phyloP scores from a whole-genome alignment of 2,113 vertebrate species.

The Hirundichthys speculiger region DNA sequence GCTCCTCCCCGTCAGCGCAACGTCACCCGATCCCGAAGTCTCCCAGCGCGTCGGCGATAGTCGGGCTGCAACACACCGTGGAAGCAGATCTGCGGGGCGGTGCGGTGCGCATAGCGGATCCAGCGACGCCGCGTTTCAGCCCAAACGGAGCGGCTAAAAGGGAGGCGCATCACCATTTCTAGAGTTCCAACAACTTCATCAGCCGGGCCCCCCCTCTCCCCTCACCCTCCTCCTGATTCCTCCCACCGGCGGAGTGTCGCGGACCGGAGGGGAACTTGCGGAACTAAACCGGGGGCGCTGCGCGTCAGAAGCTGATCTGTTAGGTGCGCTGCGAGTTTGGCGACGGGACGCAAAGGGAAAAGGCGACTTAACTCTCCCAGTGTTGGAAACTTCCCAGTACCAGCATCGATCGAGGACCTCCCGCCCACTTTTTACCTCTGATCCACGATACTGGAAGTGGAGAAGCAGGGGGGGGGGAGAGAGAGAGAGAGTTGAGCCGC shows the following conservation, averaged over 20 bases:
- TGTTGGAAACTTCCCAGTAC: slow-evolving; percentile 66
- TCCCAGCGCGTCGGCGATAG: slow-evolving; percentile 59
- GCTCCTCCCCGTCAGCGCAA: slow-evolving; percentile 73
- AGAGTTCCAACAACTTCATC: slow-evolving; percentile 56
- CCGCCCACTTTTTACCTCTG: slow-evolving; percentile 66
- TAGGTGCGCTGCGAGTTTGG: slow-evolving; percentile 24
- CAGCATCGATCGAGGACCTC: slow-evolving; percentile 73
- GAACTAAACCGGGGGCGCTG: slow-evolving; percentile 30
- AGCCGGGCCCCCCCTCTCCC: neutral
- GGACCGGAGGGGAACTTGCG: slow-evolving; percentile 29
- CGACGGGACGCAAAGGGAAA: neutral
- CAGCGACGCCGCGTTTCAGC: slow-evolving; percentile 29
- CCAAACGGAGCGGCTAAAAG: neutral
- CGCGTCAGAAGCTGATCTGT: slow-evolving; percentile 30
- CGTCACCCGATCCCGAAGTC: slow-evolving; percentile 77
- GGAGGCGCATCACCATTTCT: slow-evolving; percentile 17
- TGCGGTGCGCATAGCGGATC: slow-evolving; percentile 43
- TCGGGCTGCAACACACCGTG: slow-evolving; percentile 58
- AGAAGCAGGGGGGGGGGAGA: slow-evolving; percentile 22
- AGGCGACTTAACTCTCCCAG: slow-evolving; percentile 42
- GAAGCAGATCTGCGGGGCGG: slow-evolving; percentile 56
- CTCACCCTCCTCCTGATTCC: neutral
- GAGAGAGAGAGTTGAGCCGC: slow-evolving; percentile 44
- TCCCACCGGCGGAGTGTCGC: slow-evolving; percentile 23
- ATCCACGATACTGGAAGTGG: slow-evolving; percentile 42